Evolutionary conservation across 2,888 invertebrate genomes (phyloP).

Genomic region (Drosophila neonasuta): DNA sequence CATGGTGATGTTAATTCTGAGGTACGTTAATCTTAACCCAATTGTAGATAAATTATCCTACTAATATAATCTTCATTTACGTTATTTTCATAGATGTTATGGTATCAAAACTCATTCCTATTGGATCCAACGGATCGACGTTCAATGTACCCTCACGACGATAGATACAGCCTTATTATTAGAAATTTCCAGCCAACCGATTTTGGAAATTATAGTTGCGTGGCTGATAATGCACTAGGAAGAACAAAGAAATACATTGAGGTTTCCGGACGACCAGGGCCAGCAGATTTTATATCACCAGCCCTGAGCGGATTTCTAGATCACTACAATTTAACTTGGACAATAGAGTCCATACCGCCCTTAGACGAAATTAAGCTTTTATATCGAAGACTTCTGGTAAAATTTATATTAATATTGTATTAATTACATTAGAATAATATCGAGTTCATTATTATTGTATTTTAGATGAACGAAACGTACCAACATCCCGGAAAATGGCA

Average conservation of each 20-base stretch:
- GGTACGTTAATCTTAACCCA: slow-evolving; percentile 74
- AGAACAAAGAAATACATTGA: slow-evolving; percentile 85
- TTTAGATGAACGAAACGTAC: slow-evolving; percentile 87
- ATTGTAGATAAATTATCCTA: not conserved
- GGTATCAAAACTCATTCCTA: slow-evolving; percentile 86
- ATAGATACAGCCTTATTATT: slow-evolving; percentile 85
- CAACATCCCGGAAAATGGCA: slow-evolving; percentile 89
- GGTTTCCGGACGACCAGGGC: slow-evolving; percentile 86
- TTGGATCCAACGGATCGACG: slow-evolving; percentile 85
- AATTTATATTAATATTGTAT: slow-evolving; percentile 9
- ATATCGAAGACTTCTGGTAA: slow-evolving; percentile 85
- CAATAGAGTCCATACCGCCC: slow-evolving; percentile 86
- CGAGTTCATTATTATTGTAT: not conserved
- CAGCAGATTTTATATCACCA: slow-evolving; percentile 85
- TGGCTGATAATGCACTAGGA: slow-evolving; percentile 84
- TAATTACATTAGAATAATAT: not conserved
- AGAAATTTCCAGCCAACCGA: slow-evolving; percentile 85
- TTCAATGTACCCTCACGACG: slow-evolving; percentile 85
- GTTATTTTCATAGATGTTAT: slow-evolving; percentile 83
- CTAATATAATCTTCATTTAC: not conserved
- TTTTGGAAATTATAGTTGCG: slow-evolving; percentile 86
- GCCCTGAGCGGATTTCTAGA: slow-evolving; percentile 85
- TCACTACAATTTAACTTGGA: slow-evolving; percentile 86
- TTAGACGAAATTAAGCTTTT: slow-evolving; percentile 86
- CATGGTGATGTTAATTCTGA: slow-evolving; percentile 85